Evolutionary conservation across 2,797 vertebrate species (phyloP).

Genomic region (Notoglanidium macrostoma): DNA sequence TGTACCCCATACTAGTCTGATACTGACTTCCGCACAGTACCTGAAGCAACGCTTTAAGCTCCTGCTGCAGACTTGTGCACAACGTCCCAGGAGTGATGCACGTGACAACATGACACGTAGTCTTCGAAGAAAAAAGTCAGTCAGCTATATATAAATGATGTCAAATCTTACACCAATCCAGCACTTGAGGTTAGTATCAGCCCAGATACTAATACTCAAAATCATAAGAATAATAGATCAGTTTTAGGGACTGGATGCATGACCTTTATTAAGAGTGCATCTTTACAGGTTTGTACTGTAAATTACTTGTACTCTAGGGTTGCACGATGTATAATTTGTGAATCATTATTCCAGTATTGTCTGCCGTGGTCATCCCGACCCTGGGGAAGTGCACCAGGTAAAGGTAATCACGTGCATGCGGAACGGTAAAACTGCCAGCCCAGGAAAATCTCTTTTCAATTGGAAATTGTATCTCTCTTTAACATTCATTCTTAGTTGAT

Average conservation of each 20-base stretch:
- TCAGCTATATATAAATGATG: not conserved
- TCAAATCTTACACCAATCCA: not conserved
- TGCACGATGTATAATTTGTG: not conserved
- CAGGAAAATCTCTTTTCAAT: not conserved
- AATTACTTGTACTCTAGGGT: not conserved
- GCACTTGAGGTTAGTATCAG: not conserved
- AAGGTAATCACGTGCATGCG: not conserved
- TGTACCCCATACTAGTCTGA: not conserved
- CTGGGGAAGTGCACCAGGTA: not conserved
- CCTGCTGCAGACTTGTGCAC: not conserved
- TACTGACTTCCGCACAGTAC: not conserved
- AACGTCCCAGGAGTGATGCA: not conserved
- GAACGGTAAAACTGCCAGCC: not conserved
- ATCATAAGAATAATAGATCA: not conserved
- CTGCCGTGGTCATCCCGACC: not conserved
- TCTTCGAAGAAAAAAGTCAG: not conserved
- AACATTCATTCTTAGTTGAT: not conserved
- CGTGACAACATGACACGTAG: not conserved
- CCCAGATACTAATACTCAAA: not conserved
- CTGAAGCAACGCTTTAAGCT: not conserved
- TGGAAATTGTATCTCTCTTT: not conserved
- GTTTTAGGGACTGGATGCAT: not conserved
- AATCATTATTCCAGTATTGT: not conserved
- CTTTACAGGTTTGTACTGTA: not conserved
- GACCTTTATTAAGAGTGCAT: not conserved